A percentile compares a stretch with the other conserved stretches of the same genome.
Evolutionary conservation across 2,888 invertebrate species (phyloP).

Genomic region (Drosophila kuntzei): DNA sequence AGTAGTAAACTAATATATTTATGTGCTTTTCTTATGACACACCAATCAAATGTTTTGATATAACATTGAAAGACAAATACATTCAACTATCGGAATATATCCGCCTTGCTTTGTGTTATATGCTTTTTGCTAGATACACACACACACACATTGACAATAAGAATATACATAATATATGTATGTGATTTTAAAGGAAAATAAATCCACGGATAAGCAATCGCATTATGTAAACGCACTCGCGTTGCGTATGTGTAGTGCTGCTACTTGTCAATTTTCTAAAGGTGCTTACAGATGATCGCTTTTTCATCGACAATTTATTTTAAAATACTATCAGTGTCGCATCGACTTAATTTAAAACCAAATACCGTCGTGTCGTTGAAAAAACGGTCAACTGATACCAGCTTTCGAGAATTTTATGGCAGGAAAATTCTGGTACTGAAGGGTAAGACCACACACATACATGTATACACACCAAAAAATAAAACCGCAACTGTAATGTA

Average conservation of each 20-base stretch:
- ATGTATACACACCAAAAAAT: constrained; percentile 11
- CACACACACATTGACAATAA: constrained; percentile 13
- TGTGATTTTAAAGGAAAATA: not conserved
- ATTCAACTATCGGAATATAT: constrained; percentile 26
- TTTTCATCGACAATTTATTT: not conserved
- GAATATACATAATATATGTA: constrained; percentile 17
- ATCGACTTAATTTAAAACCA: not conserved
- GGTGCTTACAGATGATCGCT: not conserved
- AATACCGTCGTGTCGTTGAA: not conserved
- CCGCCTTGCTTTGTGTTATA: constrained; percentile 42
- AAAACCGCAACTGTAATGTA: constrained; percentile 34
- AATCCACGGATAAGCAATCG: constrained; percentile 1
- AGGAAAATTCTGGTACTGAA: not conserved
- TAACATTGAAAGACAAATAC: constrained; percentile 32
- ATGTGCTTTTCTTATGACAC: constrained; percentile 56
- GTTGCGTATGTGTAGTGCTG: not conserved
- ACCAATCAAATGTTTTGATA: constrained; percentile 56
- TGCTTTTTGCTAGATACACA: constrained; percentile 42
- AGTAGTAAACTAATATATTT: constrained; percentile 40
- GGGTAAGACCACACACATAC: constrained; percentile 5
- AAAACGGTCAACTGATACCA: not conserved
- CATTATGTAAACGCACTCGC: constrained; percentile 30
- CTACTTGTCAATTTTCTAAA: not conserved
- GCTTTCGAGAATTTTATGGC: not conserved
- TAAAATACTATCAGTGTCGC: not conserved